Evolutionary conservation across 2,888 invertebrate species (phyloP).

Genomic region (Chesias legatella): DNA sequence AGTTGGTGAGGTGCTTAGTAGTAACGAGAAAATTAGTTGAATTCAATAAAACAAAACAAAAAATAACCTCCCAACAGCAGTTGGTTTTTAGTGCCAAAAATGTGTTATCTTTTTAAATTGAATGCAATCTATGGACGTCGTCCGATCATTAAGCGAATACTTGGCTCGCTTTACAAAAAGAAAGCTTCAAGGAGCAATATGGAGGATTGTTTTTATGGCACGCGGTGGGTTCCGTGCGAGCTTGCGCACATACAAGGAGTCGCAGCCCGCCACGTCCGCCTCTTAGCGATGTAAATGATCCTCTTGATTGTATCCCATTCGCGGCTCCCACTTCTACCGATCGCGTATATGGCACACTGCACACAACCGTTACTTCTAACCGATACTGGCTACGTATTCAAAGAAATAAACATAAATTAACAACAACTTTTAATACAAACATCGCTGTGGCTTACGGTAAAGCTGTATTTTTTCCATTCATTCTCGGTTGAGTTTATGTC

Average conservation of each 20-base stretch:
- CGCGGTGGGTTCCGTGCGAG: constrained; percentile 61
- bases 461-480: constrained; percentile 11
- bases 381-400: constrained; percentile 53
- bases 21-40: too few species aligned
- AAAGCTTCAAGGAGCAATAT: constrained; percentile 63
- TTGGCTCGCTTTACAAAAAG: constrained; percentile 58
- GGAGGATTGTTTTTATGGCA: constrained; percentile 62
- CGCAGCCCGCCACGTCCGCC: constrained; percentile 64
- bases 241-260: constrained; percentile 66
- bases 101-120: constrained; percentile 39
- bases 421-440: constrained; percentile 20
- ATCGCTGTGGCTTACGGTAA: constrained; percentile 19
- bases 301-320: constrained; percentile 77
- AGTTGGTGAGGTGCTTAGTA: too few species aligned
- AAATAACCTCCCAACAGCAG: constrained; percentile 2
- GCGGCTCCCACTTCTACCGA: constrained; percentile 60
- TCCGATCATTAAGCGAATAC: constrained; percentile 63
- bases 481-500: constrained; percentile 8
- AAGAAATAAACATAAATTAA: constrained; percentile 37
- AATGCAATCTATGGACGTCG: constrained; percentile 51
- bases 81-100: constrained; percentile 15
- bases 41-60: neutral
- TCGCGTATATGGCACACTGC: constrained; percentile 67
- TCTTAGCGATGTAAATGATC: constrained; percentile 75
- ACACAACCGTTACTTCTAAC: constrained; percentile 70